Evolutionary conservation across 2,797 vertebrate species (phyloP), one percentile per base, ranked within the genome.

Genomic region (Furcifer pardalis): DNA sequence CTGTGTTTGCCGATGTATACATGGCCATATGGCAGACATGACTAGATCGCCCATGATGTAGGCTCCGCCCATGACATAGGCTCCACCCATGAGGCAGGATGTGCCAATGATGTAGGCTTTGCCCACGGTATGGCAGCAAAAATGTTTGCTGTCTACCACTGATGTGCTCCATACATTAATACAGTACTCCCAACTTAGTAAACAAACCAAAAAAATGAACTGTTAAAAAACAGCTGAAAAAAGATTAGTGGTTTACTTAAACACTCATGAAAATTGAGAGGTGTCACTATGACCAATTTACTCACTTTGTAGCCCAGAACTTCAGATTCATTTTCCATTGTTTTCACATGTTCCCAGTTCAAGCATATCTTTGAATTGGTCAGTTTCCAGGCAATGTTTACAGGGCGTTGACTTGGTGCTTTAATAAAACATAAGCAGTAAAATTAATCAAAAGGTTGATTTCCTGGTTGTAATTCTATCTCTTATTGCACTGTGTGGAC

Each of bases 271-370:
- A 30, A 23, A 44, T 12, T 65, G 10, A 72, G 32, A 79, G 32
- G 6, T 77, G 59, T 0, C 8, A 0, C 0, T 37, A 46, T 3
- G 2, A 84, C 30, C 77, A 80, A 87, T 79, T 77, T 2, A 88
- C 96, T 96, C 94, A 97, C 97, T 96, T 98, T 98, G 93, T 98
- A 98, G 89, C 97, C 97, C 65, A 97, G 89, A 82, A 98, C 97
- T 90, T 98, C 96, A 2, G 97, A 98, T 91, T 98, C 97, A 60
- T 98, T 98, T 92, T 97, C 97, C 97, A 96, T 97, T 4, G 97
- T 97, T 94, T 97, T 97, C 56, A 98, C 96, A 0, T 97, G 97
- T 80, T 98, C 97, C 97, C 97, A 98, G 87, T 97, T 98, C 91
- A 98, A 93, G 94, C 96, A 97, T 88, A 98, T 95, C 94, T 97